phyloP scores from a whole-genome alignment of 2,797 vertebrate genomes.

The Sebastes cheni region DNA sequence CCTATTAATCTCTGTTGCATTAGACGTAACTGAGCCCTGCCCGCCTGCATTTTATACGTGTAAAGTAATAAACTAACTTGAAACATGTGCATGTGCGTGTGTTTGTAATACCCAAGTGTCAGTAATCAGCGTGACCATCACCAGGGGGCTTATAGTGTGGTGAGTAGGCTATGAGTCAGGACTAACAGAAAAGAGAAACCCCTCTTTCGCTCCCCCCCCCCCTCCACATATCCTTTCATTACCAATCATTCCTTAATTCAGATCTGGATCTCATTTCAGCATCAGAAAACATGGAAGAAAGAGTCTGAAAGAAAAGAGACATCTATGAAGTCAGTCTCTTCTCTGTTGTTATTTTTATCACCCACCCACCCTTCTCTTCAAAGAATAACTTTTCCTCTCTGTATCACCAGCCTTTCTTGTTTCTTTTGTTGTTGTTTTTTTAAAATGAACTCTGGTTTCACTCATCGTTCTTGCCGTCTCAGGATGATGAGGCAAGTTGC shows the following conservation, averaged over 20 bases:
- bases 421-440: constrained; percentile 34
- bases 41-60: constrained; percentile 40
- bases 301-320: constrained; percentile 55
- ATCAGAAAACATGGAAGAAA: constrained; percentile 69
- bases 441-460: constrained; percentile 53
- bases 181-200: constrained; percentile 69
- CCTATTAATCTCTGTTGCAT: constrained; percentile 13
- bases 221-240: constrained; percentile 77
- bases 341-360: constrained; percentile 77
- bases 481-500: constrained; percentile 47
- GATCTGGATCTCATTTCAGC: constrained; percentile 84
- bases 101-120: constrained; percentile 68
- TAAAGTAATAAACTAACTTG: constrained; percentile 47
- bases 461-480: constrained; percentile 1
- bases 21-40: background rate
- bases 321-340: constrained; percentile 71
- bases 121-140: constrained; percentile 72
- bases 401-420: constrained; percentile 39
- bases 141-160: constrained; percentile 67
- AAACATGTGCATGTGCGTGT: constrained; percentile 59
- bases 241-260: constrained; percentile 75
- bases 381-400: constrained; percentile 66
- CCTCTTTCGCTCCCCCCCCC: constrained; percentile 35
- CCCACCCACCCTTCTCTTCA: constrained; percentile 57
- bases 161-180: constrained; percentile 70